Conservation (phyloP, 1,140 invertebrate genomes). For the Ruditapes philippinarum region DNA sequence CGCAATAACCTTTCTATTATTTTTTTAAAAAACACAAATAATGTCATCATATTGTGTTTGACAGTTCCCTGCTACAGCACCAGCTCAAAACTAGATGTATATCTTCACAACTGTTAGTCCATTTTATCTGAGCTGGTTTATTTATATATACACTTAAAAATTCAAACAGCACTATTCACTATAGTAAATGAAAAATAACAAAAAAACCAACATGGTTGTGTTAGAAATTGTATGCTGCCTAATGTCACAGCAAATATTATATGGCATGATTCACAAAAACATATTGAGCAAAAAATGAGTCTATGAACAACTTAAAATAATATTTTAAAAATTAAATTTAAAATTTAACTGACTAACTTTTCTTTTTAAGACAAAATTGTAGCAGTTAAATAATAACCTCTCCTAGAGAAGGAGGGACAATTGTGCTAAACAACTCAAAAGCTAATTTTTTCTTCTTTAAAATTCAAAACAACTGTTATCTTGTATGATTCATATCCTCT, state of each 20-base stretch:
- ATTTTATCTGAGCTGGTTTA: too few species aligned
- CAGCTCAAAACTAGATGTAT: not conserved
- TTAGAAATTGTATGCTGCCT: not conserved
- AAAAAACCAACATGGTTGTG: not conserved
- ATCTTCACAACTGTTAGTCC: not conserved
- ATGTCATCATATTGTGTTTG: too few species aligned
- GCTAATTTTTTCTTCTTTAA: not conserved
- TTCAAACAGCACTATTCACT: not conserved
- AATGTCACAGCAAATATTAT: not conserved
- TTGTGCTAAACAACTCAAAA: not conserved
- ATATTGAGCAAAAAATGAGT: constrained; percentile 54
- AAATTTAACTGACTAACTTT: not conserved
- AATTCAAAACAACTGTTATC: not conserved
- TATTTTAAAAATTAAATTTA: too few species aligned
- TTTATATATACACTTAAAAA: too few species aligned
- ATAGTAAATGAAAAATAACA: not conserved
- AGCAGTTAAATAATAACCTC: not conserved
- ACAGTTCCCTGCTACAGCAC: not conserved
- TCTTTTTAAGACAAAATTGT: not conserved
- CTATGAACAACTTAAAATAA: constrained; percentile 25
- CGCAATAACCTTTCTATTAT: too few species aligned
- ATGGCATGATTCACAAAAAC: constrained; percentile 13
- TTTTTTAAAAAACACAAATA: too few species aligned
- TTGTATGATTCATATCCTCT: not conserved
- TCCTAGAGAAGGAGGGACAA: not conserved